Evolutionary conservation across 2,797 vertebrate species (phyloP), one percentile per base, ranked within the genome.

Genomic region (Miichthys miiuy): DNA sequence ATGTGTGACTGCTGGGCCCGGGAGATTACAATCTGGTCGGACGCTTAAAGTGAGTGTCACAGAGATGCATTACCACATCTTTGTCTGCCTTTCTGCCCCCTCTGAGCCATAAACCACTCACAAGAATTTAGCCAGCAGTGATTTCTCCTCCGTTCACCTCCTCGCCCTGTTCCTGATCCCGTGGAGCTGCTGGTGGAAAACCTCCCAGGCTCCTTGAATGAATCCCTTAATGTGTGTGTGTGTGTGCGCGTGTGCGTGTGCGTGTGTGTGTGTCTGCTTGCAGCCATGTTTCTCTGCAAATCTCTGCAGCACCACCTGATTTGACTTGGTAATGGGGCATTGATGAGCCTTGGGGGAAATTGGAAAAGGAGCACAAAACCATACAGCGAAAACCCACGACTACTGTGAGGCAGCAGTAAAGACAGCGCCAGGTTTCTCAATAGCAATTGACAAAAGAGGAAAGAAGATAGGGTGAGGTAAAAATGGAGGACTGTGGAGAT

Each of bases 311-410:
- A 95, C 96, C 96, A 96, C 96, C 97, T 97, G 96, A 98, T 99
- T 98, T 97, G 97, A 97, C 97, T 98, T 98, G 97, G 96, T 99
- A 98, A 98, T 98, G 95, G 94, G 90, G 95, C 95, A 94, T 95
- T 98, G 97, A 99, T 98, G 96, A 97, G 97, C 96, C 96, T 96
- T 96, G 92, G 78, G 93, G 94, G 96, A 96, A 95, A 95, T 91
- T 75, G 90, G 91, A 83, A 91, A 95, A 93, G 94, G 92, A 95
- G 92, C 90, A 89, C 92, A 86, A 89, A 92, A 89, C 91, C 82
- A 83, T 84, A 91, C 91, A 87, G 91, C 85, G 87, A 92, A 93
- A 92, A 91, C 62, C 79, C 89, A 89, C 34, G 34, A 9, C 93
- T 86, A 90, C 89, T 93, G 94, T 93, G 83, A 77, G 76, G 79